Conservation (phyloP, 1,140 invertebrate species). For the Lucilia sericata region DNA sequence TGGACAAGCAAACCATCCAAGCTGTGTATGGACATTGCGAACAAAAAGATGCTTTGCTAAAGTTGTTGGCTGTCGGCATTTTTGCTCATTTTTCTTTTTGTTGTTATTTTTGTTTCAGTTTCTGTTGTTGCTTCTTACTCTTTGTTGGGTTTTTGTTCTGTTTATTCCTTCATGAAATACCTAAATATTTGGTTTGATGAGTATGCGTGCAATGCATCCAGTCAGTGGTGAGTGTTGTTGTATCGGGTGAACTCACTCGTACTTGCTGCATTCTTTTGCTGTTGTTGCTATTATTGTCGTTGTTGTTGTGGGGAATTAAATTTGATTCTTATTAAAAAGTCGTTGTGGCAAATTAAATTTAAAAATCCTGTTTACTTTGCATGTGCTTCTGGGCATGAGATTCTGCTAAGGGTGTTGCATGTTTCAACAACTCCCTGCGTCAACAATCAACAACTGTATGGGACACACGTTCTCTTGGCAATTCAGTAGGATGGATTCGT, state of each 20-base stretch:
- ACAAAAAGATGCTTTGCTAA: slow-evolving; percentile 26
- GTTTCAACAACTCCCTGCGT: slow-evolving; percentile 40
- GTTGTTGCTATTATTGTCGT: neutral
- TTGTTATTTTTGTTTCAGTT: neutral
- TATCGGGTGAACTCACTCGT: neutral
- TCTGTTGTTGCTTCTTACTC: neutral
- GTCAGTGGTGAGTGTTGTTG: neutral
- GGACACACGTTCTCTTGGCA: slow-evolving; percentile 15
- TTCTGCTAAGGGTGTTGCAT: slow-evolving; percentile 38
- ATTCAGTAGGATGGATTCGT: slow-evolving; percentile 17
- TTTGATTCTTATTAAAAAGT: slow-evolving; percentile 49
- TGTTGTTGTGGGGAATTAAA: slow-evolving; percentile 33
- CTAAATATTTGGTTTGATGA: slow-evolving; percentile 25
- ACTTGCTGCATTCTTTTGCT: neutral
- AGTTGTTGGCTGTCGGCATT: slow-evolving; percentile 27
- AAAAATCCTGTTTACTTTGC: slow-evolving; percentile 47
- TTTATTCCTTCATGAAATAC: slow-evolving; percentile 24
- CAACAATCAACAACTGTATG: slow-evolving; percentile 2
- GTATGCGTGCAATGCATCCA: slow-evolving; percentile 19
- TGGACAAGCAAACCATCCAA: slow-evolving; percentile 15
- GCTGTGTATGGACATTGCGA: slow-evolving; percentile 26
- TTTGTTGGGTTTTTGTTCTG: slow-evolving; percentile 16
- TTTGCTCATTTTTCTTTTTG: neutral
- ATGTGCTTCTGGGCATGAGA: slow-evolving; percentile 37
- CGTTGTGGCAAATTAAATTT: slow-evolving; percentile 49